Evolutionary conservation across 1,140 invertebrate species (phyloP), one percentile per base, ranked within the genome.

Genomic region (Reticulitermes speratus): DNA sequence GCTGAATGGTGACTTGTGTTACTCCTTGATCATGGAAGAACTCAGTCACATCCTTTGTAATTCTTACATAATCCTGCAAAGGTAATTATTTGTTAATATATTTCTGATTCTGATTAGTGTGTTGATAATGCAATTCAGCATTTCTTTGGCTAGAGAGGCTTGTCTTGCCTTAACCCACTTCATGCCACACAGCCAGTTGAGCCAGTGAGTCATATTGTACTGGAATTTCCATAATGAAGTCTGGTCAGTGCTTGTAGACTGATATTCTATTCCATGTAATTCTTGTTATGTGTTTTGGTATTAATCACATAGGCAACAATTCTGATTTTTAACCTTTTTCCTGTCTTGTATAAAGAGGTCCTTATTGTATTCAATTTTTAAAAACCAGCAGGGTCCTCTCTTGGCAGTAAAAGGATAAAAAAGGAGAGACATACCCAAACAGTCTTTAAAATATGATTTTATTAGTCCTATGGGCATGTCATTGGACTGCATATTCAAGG

Each of bases 21-120:
- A 97, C 96, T 8, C 96, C 95, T 89, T 96, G 94, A 86, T 94
- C 93, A 14, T 93, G 90, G 87, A 97, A 96, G 90, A 96, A 96
- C 2, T 93, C 90, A 9, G 92, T 94, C 6, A 96, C 92, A 83
- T 94, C 92, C 82, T 94, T 92, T 32, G 93, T 94, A 48, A 95
- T 94, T 88, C 90, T 91, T 45, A 92, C 89, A 87, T 95, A 96
- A 59, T 94, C 94, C 92, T 95, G 88, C 44, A 92, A 91, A 89
- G 89, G 83, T 65, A 84, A 87, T 82, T 87, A 87, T 84, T 87
- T 87, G 52, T 87, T 82, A 32, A 84, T 25, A 84, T 32, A 65
- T 52, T 44, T 45, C 0, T 48, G 25, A 44, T 12, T 2, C 21
- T 38, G 32, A 84, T 19, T 8, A 69, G 44, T 44, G 21, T 38